Conservation (phyloP, 2,797 vertebrate species). For the Mus caroli region DNA sequence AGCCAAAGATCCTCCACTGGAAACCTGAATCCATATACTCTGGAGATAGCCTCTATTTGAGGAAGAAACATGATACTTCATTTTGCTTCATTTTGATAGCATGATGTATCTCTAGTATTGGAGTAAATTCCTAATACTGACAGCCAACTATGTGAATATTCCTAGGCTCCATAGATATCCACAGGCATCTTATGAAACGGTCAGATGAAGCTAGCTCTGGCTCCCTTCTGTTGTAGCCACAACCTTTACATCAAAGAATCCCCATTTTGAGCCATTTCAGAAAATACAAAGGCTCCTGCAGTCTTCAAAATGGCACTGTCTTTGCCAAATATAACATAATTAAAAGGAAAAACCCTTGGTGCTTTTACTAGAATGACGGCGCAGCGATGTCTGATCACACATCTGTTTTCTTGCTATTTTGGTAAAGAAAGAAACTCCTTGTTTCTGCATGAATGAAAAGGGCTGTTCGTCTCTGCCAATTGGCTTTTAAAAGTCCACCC, state of each 20-base stretch:
- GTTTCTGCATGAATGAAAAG: not conserved
- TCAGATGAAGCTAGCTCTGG: not conserved
- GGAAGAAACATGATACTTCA: not conserved
- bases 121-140: not conserved
- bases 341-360: not conserved
- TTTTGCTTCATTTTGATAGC: not conserved
- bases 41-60: not conserved
- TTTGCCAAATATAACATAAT: conserved; percentile 5
- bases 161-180: not conserved
- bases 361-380: not conserved
- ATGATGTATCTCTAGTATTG: not conserved
- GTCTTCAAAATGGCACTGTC: conserved; percentile 40
- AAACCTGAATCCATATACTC: not conserved
- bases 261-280: not conserved
- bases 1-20: not conserved
- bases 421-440: conserved; percentile 16
- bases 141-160: not conserved
- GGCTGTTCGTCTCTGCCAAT: not conserved
- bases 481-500: conserved; percentile 2
- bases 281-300: conserved; percentile 10
- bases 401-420: conserved; percentile 29
- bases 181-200: not conserved
- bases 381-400: not conserved
- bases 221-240: not conserved
- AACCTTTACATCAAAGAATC: not conserved